A percentile compares a stretch with the other conserved stretches of the same genome.
Evolutionary conservation across 2,888 invertebrate genomes (phyloP).

Genomic region (Carterocephalus palaemon): DNA sequence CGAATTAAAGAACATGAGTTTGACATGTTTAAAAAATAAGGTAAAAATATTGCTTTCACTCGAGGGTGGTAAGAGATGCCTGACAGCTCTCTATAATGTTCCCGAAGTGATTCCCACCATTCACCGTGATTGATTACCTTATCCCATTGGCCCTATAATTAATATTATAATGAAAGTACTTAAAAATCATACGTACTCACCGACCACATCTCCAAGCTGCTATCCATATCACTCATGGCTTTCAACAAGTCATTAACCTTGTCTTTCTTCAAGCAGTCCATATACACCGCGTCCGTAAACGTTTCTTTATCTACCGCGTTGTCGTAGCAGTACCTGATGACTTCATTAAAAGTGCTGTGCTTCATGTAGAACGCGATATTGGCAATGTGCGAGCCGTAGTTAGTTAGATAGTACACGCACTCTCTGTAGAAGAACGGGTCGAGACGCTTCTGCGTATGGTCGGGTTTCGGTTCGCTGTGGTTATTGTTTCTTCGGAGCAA

Average conservation of each 20-base stretch:
- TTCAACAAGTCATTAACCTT: constrained; percentile 80
- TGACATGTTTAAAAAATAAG: no score
- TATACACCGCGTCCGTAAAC: constrained; percentile 85
- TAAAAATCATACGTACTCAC: constrained; percentile 49
- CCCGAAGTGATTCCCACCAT: no score
- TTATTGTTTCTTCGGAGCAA: constrained; percentile 63
- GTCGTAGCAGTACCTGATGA: constrained; percentile 83
- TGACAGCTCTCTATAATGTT: no score
- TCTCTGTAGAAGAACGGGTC: constrained; percentile 84
- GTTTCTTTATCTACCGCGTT: constrained; percentile 83
- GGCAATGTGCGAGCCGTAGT: constrained; percentile 87
- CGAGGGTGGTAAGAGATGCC: no score
- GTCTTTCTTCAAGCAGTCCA: constrained; percentile 83
- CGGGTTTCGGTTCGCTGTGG: constrained; percentile 54
- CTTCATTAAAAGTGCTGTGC: constrained; percentile 83
- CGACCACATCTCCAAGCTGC: constrained; percentile 84
- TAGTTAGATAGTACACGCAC: constrained; percentile 88
- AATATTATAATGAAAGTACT: no score
- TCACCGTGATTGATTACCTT: no score
- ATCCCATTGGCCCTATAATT: no score
- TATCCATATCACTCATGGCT: constrained; percentile 82
- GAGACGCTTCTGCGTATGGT: constrained; percentile 56
- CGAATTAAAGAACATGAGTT: no score
- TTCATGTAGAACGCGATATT: constrained; percentile 87
- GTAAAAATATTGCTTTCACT: no score